Conservation (phyloP, 2,888 invertebrate species). For the Stenchaetothrips biformis region DNA sequence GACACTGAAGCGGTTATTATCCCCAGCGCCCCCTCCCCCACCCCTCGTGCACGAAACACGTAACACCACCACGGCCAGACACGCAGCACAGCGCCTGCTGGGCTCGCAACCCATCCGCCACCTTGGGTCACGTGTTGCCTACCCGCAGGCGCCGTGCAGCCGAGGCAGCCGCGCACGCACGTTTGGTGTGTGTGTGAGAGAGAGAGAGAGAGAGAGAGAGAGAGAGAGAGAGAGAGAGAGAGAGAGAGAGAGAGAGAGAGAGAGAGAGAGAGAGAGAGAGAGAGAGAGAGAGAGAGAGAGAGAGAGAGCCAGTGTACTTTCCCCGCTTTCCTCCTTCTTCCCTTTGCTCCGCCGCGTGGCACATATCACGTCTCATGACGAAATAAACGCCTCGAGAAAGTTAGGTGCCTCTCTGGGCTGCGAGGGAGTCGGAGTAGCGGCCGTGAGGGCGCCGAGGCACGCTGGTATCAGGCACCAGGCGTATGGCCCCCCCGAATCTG, state of each 20-base stretch:
- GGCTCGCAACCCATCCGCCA: neutral
- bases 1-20: too few species aligned
- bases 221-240: too few species aligned
- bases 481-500: neutral
- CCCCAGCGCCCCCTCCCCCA: neutral
- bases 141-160: neutral
- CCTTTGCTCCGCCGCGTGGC: neutral
- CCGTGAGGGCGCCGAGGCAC: neutral
- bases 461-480: neutral
- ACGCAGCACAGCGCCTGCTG: neutral
- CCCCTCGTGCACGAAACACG: neutral
- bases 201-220: too few species aligned
- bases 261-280: too few species aligned
- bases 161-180: too few species aligned
- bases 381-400: conserved; percentile 15
- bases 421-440: neutral
- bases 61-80: neutral
- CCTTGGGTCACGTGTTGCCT: neutral
- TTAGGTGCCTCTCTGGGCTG: neutral
- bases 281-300: too few species aligned
- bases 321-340: too few species aligned
- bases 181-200: too few species aligned
- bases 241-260: too few species aligned
- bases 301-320: too few species aligned
- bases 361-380: conserved; percentile 23